Conservation (phyloP, 2,888 invertebrate species). For the Prenolepis imparis region DNA sequence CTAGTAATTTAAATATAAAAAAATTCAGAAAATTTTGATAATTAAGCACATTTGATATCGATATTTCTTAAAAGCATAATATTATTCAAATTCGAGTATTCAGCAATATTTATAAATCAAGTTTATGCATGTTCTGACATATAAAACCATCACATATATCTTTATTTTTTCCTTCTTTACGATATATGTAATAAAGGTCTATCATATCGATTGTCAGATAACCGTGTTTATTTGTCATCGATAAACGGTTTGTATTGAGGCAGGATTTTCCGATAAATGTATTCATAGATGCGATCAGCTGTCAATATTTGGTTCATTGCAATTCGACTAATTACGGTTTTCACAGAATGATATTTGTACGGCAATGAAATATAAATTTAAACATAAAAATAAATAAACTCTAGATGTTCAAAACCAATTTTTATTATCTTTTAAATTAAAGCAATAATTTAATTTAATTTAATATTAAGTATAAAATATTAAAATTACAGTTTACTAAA, state of each 20-base stretch:
- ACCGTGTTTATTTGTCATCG: background rate
- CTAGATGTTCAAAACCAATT: background rate
- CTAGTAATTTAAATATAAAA: background rate
- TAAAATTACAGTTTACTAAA: background rate
- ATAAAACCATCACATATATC: background rate
- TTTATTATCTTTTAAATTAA: slow-evolving; percentile 7
- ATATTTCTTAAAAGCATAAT: slow-evolving; percentile 1
- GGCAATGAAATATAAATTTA: slow-evolving; percentile 4
- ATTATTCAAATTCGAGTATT: slow-evolving; percentile 4
- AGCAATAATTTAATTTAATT: slow-evolving; percentile 1
- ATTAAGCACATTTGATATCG: background rate
- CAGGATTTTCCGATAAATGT: slow-evolving; percentile 31
- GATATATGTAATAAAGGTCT: background rate
- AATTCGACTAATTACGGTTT: slow-evolving; percentile 35
- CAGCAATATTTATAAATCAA: slow-evolving; percentile 13
- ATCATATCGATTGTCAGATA: background rate
- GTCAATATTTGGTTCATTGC: slow-evolving; percentile 34
- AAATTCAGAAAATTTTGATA: background rate
- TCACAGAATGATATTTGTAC: slow-evolving; percentile 19
- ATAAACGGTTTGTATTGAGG: background rate
- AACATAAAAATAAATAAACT: slow-evolving; percentile 1
- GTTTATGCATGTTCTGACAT: background rate
- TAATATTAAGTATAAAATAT: background rate
- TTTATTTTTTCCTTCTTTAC: slow-evolving; percentile 14
- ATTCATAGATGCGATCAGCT: background rate